phyloP scores from a whole-genome alignment of 2,113 vertebrate genomes.

The Octodon degus region DNA sequence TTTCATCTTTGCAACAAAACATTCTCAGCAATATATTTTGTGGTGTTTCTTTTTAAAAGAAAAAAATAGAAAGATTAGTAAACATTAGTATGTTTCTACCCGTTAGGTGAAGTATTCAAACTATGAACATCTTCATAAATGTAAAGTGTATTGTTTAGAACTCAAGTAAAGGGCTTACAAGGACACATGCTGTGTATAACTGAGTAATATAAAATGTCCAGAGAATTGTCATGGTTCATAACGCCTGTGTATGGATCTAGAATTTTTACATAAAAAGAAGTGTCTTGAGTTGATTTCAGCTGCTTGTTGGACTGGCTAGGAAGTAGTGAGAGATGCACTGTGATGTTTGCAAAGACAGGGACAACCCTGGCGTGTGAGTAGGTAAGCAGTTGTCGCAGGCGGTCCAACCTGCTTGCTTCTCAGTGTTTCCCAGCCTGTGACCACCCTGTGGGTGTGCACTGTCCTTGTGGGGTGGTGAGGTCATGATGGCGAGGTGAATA shows the following conservation, averaged over 20 bases:
- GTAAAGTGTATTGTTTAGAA: constrained; percentile 80
- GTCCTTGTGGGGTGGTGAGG: not conserved
- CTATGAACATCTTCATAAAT: constrained; percentile 84
- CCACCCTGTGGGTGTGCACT: not conserved
- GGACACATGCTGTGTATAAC: constrained; percentile 53
- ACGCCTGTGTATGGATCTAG: constrained; percentile 70
- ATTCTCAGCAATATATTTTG: constrained; percentile 84
- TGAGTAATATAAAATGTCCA: constrained; percentile 78
- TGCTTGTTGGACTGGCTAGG: constrained; percentile 77
- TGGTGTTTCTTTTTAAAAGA: constrained; percentile 77
- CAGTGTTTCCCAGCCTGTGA: not conserved
- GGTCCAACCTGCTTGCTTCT: constrained; percentile 29
- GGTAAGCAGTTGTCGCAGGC: not conserved
- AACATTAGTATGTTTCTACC: constrained; percentile 78
- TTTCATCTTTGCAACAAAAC: constrained; percentile 84
- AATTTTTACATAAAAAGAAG: constrained; percentile 71
- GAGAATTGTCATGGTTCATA: constrained; percentile 65
- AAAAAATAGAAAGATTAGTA: constrained; percentile 76
- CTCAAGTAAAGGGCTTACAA: constrained; percentile 74
- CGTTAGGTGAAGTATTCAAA: constrained; percentile 79
- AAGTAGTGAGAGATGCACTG: constrained; percentile 26
- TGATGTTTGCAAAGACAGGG: constrained; percentile 4
- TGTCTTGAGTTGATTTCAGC: constrained; percentile 72
- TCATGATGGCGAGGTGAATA: not conserved
- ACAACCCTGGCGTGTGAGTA: constrained; percentile 3